Evolutionary conservation across 2,113 vertebrate species (phyloP).

Genomic region (Triplophysa siluroides): DNA sequence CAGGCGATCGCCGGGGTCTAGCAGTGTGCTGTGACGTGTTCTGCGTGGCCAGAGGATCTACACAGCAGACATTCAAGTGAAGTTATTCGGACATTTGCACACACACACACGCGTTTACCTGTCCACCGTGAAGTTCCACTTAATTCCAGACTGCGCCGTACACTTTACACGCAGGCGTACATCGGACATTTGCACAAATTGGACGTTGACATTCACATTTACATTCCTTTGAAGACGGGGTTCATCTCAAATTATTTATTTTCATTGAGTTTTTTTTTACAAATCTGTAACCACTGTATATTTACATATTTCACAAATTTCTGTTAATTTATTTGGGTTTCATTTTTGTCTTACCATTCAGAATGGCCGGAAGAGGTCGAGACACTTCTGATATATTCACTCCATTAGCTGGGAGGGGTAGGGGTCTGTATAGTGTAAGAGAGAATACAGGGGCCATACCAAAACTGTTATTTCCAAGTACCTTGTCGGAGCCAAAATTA

Average conservation of each 20-base stretch:
- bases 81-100: neutral
- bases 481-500: no score
- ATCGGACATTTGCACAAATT: neutral
- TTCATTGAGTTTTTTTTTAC: neutral
- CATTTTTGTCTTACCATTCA: neutral
- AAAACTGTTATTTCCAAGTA: no score
- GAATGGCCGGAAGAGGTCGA: neutral
- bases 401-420: no score
- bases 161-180: neutral
- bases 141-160: neutral
- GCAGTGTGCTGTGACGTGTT: neutral
- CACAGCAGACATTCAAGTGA: neutral
- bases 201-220: neutral
- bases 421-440: no score
- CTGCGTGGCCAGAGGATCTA: neutral
- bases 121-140: neutral
- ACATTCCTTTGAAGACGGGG: neutral
- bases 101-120: neutral
- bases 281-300: neutral
- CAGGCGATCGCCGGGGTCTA: slow-evolving; percentile 2
- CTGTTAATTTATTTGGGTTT: neutral
- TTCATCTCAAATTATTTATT: neutral
- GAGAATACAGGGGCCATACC: no score
- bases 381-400: no score
- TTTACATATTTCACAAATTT: neutral